Base-by-base conservation (phyloP, 2,113 vertebrate species). In the Phalacrocorax carbo region DNA sequence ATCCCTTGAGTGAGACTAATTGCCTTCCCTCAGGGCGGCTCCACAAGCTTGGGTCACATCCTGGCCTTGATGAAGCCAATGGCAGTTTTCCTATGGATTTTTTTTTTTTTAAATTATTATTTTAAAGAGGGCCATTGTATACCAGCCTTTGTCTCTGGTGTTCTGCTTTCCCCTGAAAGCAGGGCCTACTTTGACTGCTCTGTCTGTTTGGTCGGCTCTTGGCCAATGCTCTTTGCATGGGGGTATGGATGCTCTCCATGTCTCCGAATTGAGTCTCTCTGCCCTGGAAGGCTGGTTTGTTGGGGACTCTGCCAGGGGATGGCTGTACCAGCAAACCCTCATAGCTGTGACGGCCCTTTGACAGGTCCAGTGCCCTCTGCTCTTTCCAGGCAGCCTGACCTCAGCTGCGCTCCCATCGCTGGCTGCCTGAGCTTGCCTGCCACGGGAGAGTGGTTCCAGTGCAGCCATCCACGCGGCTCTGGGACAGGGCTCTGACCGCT, bases 1-100 rank as follows among this genome's bases (percentile, higher is more conserved):
- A 93, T 94, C 78, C 57, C 38, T 86, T 94, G 82, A 88, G 89
- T 91, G 84, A 93, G 55, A 88, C 89, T 82, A 94, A 96, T 95
- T 91, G 71, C 79, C 38, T 96, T 97, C 90, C 95, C 84, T 88
- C 42, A 30, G 91, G 95, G 91, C 2, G 0, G 66, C 75, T 94
- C 87, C 68, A 55, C n/a, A 76, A 66, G 70, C 84, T 93, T 93
- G 70, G 88, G 94, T 94, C 70, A 51, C 62, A 77, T 97, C 78
- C 82, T 80, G 78, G 84, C 68, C 91, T 93, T 80, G 66, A 49
- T 86, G 77, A 93, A 89, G 58, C 69, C 27, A 7, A 42, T 86
- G 66, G 73, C 52, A 85, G 66, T 90, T 85, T 87, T 94, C 61
- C 38, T 85, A 32, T 66, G 62, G 46, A 62, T 55, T 42, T 49